A percentile compares a stretch with the other conserved stretches of the same genome.
These are phyloP conservation scores for Oegoconia quadripuncta DNA, from an alignment of 2,888 invertebrate genomes.

Conservation along the genomic window DNA sequence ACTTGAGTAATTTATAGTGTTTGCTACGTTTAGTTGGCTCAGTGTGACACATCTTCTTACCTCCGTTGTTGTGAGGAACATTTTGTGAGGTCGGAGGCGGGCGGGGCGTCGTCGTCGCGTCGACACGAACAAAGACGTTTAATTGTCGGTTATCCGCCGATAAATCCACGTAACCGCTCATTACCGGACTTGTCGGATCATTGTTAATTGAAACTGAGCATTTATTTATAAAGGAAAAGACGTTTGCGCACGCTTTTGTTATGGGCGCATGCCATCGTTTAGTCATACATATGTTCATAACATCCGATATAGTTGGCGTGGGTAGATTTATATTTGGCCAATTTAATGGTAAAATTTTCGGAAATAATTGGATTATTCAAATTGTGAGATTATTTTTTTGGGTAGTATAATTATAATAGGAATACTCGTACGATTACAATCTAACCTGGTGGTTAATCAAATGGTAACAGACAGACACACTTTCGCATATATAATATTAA, in stretches of 20 bases:
- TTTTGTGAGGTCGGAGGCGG: conserved; percentile 24
- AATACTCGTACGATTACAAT: too few species aligned
- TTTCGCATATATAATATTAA: too few species aligned
- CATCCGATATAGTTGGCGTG: too few species aligned
- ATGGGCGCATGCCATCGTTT: conserved; percentile 11
- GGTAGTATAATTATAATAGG: too few species aligned
- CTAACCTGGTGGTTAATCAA: too few species aligned
- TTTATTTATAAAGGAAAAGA: conserved; percentile 37
- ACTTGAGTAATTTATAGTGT: neutral
- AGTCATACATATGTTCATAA: neutral
- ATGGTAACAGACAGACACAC: too few species aligned
- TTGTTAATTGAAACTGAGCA: conserved; percentile 73
- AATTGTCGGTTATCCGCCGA: conserved; percentile 69
- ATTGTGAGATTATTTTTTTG: too few species aligned
- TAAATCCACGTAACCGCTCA: conserved; percentile 71
- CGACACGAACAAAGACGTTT: conserved; percentile 65
- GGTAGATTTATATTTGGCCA: too few species aligned
- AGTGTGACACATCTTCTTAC: conserved; percentile 14
- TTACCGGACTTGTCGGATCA: conserved; percentile 66
- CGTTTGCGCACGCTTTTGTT: conserved; percentile 3
- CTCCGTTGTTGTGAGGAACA: conserved; percentile 18
- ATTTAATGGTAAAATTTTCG: too few species aligned
- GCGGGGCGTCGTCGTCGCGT: conserved; percentile 32
- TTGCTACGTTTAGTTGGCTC: neutral
- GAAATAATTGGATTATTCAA: too few species aligned